phyloP scores from a whole-genome alignment of 2,888 invertebrate genomes.

The Drosophila incognita region DNA sequence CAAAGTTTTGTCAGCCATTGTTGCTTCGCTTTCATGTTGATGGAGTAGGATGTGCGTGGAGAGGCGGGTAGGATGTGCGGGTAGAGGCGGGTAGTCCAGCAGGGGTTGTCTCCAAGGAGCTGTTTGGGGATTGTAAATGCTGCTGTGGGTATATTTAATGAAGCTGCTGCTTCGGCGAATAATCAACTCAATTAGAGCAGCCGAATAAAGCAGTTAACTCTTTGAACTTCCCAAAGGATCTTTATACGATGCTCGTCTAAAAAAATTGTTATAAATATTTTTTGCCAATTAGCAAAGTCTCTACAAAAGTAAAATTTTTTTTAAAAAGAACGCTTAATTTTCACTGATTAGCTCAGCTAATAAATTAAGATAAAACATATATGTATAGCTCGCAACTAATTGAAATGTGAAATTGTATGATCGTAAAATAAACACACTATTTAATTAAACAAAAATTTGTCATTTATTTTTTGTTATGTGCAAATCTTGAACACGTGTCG shows the following conservation, averaged over 20 bases:
- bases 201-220: slow-evolving; percentile 15
- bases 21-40: slow-evolving; percentile 30
- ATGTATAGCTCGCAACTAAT: neutral
- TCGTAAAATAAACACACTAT: neutral
- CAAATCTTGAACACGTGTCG: slow-evolving; percentile 20
- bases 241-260: neutral
- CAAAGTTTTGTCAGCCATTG: slow-evolving; percentile 67
- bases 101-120: slow-evolving; percentile 16
- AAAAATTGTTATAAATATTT: neutral
- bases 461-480: slow-evolving; percentile 22
- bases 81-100: neutral
- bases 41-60: neutral
- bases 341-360: neutral
- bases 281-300: neutral
- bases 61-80: slow-evolving; percentile 1
- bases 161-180: slow-evolving; percentile 16
- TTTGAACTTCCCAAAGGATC: neutral
- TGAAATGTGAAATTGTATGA: slow-evolving; percentile 10
- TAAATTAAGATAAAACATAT: neutral
- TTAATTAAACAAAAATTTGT: slow-evolving; percentile 39
- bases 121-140: slow-evolving; percentile 33
- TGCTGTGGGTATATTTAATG: slow-evolving; percentile 30
- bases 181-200: slow-evolving; percentile 47
- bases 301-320: neutral
- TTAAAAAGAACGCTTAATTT: too few species aligned